Conservation (phyloP, 2,888 invertebrate genomes). For the Sphaeridia pumilis region DNA sequence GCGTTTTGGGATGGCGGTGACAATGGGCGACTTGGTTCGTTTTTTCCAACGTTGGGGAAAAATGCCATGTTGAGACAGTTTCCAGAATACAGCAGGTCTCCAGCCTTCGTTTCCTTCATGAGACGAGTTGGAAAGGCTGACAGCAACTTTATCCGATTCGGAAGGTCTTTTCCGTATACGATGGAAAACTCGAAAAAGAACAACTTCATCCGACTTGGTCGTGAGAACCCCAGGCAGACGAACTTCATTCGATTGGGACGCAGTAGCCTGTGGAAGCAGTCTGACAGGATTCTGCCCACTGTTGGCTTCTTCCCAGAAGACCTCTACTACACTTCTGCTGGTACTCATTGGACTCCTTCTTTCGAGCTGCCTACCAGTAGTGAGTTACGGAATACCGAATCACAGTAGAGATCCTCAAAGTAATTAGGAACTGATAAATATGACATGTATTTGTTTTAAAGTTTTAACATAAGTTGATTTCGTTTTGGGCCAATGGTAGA, state of each 20-base stretch:
- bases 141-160: constrained; percentile 34
- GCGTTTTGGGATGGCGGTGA: background rate
- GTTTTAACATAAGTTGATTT: no score
- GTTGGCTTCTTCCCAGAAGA: constrained; percentile 8
- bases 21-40: background rate
- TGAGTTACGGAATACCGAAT: background rate
- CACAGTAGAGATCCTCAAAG: background rate
- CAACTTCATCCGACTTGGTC: constrained; percentile 35
- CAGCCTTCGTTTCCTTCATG: background rate
- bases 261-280: constrained; percentile 22
- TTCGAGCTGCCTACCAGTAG: background rate
- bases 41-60: background rate
- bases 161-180: constrained; percentile 16
- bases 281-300: constrained; percentile 12
- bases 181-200: constrained; percentile 25
- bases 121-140: constrained; percentile 28
- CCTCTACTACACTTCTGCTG: constrained; percentile 7
- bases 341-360: constrained; percentile 7
- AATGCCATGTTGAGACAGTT: background rate
- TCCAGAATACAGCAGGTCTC: background rate
- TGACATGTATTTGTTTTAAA: no score
- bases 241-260: constrained; percentile 35
- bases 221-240: constrained; percentile 33
- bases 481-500: no score
- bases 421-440: background rate